Conservation (phyloP, 2,888 invertebrate species). For the Epinotia bilunana region DNA sequence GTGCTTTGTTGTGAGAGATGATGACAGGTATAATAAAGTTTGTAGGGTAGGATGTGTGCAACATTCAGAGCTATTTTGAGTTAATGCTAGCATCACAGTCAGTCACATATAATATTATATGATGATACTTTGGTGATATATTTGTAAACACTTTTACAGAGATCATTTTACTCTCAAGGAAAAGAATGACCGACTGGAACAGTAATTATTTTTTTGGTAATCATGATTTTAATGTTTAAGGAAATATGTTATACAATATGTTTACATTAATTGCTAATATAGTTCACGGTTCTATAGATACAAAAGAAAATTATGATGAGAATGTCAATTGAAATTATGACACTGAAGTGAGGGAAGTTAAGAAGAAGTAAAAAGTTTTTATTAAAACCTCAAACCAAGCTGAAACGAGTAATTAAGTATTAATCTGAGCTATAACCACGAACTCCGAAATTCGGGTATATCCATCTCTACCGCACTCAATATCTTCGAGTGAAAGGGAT, state of each 20-base stretch:
- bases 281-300: background rate
- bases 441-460: too few relatives aligned
- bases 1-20: too few relatives aligned
- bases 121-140: background rate
- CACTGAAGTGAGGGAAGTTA: background rate
- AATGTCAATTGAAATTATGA: background rate
- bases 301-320: background rate
- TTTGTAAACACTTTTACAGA: background rate
- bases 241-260: background rate
- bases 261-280: background rate
- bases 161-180: background rate
- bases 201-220: background rate
- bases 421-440: too few relatives aligned
- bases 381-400: constrained; percentile 5
- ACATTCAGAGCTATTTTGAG: background rate
- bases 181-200: background rate
- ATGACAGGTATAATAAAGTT: background rate
- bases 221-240: background rate
- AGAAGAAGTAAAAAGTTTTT: background rate
- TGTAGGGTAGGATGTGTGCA: background rate
- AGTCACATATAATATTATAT: background rate
- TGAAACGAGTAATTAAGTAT: too few relatives aligned
- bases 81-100: background rate
- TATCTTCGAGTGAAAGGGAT: too few relatives aligned
- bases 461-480: too few relatives aligned